Percentiles rank a stretch among this genome's conserved stretches.
Evolutionary conservation across 2,113 vertebrate species (phyloP).

Genomic region (Phalacrocorax brasilianus): DNA sequence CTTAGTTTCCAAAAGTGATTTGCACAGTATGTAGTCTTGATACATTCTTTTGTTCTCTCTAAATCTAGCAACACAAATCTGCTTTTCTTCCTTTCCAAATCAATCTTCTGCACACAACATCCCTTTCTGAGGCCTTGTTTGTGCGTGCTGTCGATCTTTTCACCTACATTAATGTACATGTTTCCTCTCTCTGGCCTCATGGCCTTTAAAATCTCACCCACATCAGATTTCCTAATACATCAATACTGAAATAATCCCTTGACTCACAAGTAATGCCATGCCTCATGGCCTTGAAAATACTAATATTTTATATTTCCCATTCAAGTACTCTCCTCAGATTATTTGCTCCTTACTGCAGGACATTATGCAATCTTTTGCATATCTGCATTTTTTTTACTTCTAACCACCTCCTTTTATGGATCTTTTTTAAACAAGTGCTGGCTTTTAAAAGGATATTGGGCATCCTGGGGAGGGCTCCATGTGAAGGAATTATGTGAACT

Average conservation of each 20-base stretch:
- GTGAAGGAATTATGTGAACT: not conserved
- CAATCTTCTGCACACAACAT: not conserved
- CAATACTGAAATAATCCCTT: not conserved
- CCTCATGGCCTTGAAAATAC: not conserved
- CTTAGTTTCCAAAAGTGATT: not conserved
- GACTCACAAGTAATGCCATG: not conserved
- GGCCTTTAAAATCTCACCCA: not conserved
- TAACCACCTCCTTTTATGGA: not conserved
- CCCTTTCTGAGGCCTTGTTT: not conserved
- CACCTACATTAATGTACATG: not conserved
- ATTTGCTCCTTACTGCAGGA: not conserved
- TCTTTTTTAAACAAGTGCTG: not conserved
- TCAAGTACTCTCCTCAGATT: not conserved
- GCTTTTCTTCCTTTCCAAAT: not conserved
- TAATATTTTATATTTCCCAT: not conserved
- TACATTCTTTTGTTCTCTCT: not conserved
- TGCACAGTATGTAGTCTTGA: not conserved
- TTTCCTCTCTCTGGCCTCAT: not conserved
- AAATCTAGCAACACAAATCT: not conserved
- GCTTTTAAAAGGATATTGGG: not conserved
- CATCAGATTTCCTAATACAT: not conserved
- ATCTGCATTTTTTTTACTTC: not conserved
- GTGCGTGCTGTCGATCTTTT: not conserved
- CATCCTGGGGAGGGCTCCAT: not conserved
- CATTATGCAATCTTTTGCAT: not conserved